A percentile compares a stretch with the other conserved stretches of the same genome.
phyloP scores from a whole-genome alignment of 2,113 vertebrate genomes.

The Trogon surrucura region DNA sequence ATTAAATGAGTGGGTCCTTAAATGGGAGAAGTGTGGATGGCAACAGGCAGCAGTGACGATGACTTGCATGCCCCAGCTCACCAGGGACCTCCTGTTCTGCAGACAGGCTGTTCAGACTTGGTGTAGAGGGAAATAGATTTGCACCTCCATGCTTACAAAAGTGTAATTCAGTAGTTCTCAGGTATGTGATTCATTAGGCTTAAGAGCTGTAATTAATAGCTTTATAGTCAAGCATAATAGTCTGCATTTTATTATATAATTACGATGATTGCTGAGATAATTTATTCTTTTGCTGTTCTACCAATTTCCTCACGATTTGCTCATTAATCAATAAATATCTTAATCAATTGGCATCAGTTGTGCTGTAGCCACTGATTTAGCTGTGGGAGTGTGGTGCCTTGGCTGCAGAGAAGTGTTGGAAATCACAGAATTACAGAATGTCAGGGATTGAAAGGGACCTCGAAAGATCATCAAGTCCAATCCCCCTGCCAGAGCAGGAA shows the following conservation, averaged over 20 bases:
- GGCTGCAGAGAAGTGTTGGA: neutral
- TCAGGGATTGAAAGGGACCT: no score
- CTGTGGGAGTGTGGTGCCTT: neutral
- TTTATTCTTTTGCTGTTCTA: slow-evolving; percentile 1
- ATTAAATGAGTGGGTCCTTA: neutral
- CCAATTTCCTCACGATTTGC: neutral
- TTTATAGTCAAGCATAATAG: neutral
- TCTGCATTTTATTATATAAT: neutral
- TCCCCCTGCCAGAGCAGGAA: no score
- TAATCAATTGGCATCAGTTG: neutral
- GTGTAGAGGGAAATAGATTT: neutral
- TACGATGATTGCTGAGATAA: neutral
- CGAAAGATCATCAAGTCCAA: no score
- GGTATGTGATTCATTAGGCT: neutral
- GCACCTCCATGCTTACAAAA: neutral
- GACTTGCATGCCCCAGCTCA: neutral
- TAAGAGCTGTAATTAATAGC: neutral
- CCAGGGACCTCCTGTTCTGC: neutral
- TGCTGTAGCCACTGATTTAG: neutral
- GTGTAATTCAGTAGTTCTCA: neutral
- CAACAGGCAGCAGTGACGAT: neutral
- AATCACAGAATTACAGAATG: no score
- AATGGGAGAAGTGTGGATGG: neutral
- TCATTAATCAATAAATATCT: neutral
- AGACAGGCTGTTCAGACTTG: neutral